Evolutionary conservation across 1,140 invertebrate species (phyloP).

Genomic region (Brachionus manjavacas): DNA sequence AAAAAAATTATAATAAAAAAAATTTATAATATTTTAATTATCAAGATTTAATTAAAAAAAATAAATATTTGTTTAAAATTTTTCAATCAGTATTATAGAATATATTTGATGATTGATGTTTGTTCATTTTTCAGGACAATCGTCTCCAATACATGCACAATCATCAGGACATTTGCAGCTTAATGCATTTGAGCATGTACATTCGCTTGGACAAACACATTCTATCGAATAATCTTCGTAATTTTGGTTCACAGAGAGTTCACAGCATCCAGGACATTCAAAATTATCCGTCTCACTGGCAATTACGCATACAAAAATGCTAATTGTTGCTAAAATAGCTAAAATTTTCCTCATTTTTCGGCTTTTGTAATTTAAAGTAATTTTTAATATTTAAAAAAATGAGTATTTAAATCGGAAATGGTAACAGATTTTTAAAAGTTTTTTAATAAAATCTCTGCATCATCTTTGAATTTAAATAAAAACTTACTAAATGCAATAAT

Average conservation of each 20-base stretch:
- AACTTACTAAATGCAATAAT: background rate
- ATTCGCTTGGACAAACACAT: background rate
- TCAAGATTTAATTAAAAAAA: no score
- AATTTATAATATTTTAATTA: no score
- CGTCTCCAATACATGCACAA: background rate
- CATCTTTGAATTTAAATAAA: background rate
- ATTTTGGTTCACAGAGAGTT: background rate
- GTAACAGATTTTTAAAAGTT: background rate
- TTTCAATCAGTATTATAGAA: no score
- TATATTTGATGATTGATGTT: no score
- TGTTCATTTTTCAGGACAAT: no score
- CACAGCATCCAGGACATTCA: slow-evolving; percentile 11
- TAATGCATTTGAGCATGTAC: background rate
- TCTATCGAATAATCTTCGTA: background rate
- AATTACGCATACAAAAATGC: background rate
- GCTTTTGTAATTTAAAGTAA: background rate
- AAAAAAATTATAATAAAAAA: no score
- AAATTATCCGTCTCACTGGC: background rate
- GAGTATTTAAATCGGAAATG: background rate
- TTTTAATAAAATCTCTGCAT: background rate
- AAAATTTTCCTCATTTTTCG: background rate
- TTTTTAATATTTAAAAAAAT: background rate
- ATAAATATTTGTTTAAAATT: no score
- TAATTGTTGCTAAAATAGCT: background rate
- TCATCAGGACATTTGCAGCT: background rate